phyloP scores from a whole-genome alignment of 64 coral and sea anemone genomes.

The Actinia tenebrosa region DNA sequence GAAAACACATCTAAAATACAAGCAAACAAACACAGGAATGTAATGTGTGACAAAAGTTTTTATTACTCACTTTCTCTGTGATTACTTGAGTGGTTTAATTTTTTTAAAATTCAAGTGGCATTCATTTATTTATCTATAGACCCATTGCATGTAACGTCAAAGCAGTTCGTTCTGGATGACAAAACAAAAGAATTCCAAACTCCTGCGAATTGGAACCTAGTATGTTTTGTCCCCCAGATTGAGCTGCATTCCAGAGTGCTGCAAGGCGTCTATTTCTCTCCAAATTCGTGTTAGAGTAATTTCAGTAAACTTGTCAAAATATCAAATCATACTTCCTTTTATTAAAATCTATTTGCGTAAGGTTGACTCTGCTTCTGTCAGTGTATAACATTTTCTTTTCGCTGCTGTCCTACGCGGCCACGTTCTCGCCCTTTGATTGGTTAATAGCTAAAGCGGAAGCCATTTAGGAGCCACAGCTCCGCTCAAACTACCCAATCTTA shows the following conservation, averaged over 20 bases:
- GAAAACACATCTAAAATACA: no score
- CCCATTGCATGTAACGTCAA: no score
- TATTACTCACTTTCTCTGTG: constrained; percentile 13
- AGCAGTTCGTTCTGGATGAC: no score
- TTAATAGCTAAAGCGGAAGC: neutral
- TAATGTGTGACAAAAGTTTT: constrained; percentile 17
- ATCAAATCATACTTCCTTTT: neutral
- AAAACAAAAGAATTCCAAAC: no score
- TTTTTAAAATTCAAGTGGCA: neutral
- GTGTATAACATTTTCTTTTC: no score
- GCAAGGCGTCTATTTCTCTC: neutral
- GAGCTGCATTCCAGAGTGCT: no score
- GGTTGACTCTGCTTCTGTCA: neutral
- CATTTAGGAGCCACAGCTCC: neutral
- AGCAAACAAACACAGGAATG: neutral
- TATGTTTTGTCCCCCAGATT: no score
- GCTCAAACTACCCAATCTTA: neutral
- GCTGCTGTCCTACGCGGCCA: no score
- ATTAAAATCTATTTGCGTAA: neutral
- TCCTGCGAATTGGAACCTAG: no score
- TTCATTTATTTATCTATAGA: neutral
- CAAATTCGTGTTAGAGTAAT: neutral
- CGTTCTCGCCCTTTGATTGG: neutral
- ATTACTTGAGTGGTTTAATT: neutral
- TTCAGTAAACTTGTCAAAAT: neutral